Conservation (phyloP, 2,113 vertebrate genomes). For the Pseudorectes ferrugineus region DNA sequence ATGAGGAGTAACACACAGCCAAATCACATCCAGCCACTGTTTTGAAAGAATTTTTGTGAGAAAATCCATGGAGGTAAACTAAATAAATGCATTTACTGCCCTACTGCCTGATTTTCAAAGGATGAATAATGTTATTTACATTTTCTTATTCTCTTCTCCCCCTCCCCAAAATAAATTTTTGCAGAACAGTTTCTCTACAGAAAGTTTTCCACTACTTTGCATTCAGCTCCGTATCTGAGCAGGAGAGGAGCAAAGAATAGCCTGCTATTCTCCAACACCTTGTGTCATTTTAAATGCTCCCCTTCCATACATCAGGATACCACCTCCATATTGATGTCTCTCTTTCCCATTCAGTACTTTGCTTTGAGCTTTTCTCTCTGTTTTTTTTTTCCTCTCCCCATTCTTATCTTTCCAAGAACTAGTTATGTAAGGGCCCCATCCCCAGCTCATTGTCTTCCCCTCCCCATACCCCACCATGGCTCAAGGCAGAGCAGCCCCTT, state of each 20-base stretch:
- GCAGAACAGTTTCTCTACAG: background rate
- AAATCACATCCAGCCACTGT: background rate
- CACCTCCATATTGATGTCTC: background rate
- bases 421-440: accelerated
- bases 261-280: background rate
- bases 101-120: background rate
- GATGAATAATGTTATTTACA: background rate
- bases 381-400: background rate
- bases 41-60: background rate
- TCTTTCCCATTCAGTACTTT: background rate
- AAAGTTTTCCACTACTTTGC: background rate
- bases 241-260: background rate
- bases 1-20: background rate
- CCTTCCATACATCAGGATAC: background rate
- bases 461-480: background rate
- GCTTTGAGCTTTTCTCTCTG: background rate
- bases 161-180: background rate
- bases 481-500: background rate
- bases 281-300: background rate
- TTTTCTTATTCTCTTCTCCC: background rate
- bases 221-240: background rate
- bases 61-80: background rate
- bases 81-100: background rate
- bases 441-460: background rate
- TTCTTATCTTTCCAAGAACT: background rate